Conservation (phyloP, 35 echinoderm and acorn worm species). For the Chiridota heheva region DNA sequence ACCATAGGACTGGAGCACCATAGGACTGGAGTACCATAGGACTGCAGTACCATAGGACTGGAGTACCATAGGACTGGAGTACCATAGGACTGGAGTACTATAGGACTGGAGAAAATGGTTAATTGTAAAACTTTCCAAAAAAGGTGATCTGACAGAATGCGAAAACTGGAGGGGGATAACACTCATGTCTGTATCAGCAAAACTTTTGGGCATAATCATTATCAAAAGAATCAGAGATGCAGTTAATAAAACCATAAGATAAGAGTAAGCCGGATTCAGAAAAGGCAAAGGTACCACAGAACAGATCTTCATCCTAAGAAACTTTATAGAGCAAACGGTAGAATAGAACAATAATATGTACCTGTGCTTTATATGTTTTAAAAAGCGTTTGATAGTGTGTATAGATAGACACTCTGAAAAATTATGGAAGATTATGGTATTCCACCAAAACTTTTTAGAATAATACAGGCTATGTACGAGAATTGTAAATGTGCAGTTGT, state of each 20-base stretch:
- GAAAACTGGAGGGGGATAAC: constrained; percentile 7
- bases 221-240: constrained; percentile 5
- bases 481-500: constrained; percentile 4
- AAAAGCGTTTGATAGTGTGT: constrained; percentile 12
- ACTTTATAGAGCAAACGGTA: not conserved
- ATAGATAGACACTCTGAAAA: not conserved
- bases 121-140: constrained; percentile 22
- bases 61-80: not conserved
- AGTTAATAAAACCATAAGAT: not conserved
- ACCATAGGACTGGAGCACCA: no score
- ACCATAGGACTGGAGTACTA: not conserved
- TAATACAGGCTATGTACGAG: not conserved
- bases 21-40: no score
- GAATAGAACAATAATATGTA: constrained; percentile 1
- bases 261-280: constrained; percentile 13
- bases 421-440: constrained; percentile 14
- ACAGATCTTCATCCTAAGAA: not conserved
- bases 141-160: constrained; percentile 5
- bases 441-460: constrained; percentile 11
- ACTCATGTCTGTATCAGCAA: not conserved
- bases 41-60: not conserved
- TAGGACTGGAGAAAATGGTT: constrained; percentile 4
- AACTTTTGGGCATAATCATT: not conserved
- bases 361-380: not conserved
- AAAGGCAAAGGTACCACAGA: not conserved